Percentiles rank a stretch among this genome's conserved stretches.
These are phyloP conservation scores for Dastarcus helophoroides DNA, from an alignment of 2,888 invertebrate genomes.

Conservation along the genomic window DNA sequence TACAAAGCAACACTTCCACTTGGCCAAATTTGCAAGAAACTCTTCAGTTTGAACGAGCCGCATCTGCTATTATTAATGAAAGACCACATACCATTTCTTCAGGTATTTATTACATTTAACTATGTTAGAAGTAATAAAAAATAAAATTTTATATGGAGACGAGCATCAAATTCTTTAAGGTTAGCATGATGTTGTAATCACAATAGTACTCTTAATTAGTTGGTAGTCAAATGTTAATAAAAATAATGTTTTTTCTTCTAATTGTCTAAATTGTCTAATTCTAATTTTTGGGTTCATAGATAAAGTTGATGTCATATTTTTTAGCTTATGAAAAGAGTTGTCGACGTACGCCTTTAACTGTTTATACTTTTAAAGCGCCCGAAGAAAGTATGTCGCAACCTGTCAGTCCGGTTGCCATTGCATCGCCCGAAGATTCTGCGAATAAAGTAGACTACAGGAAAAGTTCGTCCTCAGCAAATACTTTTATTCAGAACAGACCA, in stretches of 20 bases:
- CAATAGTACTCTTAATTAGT: too few relatives aligned
- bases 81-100: conserved; percentile 90
- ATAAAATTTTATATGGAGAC: too few relatives aligned
- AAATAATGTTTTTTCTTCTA: conserved; percentile 1
- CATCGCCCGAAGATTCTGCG: conserved; percentile 24
- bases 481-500: conserved; percentile 43
- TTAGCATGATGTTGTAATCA: too few relatives aligned
- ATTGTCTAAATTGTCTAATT: not conserved
- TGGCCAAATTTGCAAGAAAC: conserved; percentile 73
- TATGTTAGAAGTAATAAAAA: conserved; percentile 1
- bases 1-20: conserved; percentile 50
- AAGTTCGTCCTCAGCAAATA: not conserved
- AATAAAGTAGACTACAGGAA: conserved; percentile 9
- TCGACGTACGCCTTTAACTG: conserved; percentile 73
- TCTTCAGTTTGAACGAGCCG: conserved; percentile 61
- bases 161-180: too few relatives aligned
- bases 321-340: conserved; percentile 76
- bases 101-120: conserved; percentile 40
- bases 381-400: conserved; percentile 47
- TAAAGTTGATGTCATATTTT: conserved; percentile 13
- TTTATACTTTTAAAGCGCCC: conserved; percentile 78
- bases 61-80: conserved; percentile 63
- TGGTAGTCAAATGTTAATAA: too few relatives aligned
- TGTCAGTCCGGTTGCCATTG: conserved; percentile 37
- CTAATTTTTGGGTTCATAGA: not conserved